Percentiles rank a stretch among this genome's conserved stretches.
These are phyloP conservation scores for Phyllopteryx taeniolatus DNA, from an alignment of 2,113 vertebrate species.

Conservation along the genomic window DNA sequence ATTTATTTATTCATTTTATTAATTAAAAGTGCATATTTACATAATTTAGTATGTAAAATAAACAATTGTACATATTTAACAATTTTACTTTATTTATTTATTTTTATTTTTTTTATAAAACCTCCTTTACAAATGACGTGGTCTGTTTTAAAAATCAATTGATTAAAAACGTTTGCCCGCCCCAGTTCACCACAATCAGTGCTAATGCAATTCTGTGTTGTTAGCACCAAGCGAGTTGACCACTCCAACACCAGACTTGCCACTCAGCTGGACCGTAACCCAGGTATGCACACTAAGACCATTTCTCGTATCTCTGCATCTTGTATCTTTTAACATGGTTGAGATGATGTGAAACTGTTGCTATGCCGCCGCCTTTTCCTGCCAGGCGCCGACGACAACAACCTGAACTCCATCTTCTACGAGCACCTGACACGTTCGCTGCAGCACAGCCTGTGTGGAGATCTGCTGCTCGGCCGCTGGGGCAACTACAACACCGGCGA, in stretches of 20 bases:
- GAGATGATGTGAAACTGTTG: not conserved
- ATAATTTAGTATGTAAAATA: too few species aligned
- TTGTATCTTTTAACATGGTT: not conserved
- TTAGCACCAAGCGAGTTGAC: slow-evolving; percentile 85
- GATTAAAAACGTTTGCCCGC: too few species aligned
- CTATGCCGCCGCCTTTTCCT: not conserved
- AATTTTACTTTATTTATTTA: too few species aligned
- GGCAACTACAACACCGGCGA: slow-evolving; percentile 85
- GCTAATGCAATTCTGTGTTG: slow-evolving; percentile 18
- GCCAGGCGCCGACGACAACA: slow-evolving; percentile 87
- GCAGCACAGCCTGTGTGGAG: slow-evolving; percentile 88
- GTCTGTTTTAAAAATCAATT: too few species aligned
- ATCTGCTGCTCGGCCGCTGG: slow-evolving; percentile 87
- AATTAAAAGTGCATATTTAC: not conserved
- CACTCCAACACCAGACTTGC: slow-evolving; percentile 89
- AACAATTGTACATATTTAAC: too few species aligned
- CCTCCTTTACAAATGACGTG: too few species aligned
- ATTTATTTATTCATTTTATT: not conserved
- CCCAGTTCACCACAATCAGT: not conserved
- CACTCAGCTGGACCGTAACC: slow-evolving; percentile 87
- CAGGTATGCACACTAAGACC: slow-evolving; percentile 62
- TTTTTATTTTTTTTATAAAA: too few species aligned
- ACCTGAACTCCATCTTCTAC: slow-evolving; percentile 90
- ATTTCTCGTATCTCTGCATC: not conserved
- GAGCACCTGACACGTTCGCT: slow-evolving; percentile 88